Conservation (phyloP, 2,797 vertebrate species). For the Pipistrellus pipistrellus region DNA sequence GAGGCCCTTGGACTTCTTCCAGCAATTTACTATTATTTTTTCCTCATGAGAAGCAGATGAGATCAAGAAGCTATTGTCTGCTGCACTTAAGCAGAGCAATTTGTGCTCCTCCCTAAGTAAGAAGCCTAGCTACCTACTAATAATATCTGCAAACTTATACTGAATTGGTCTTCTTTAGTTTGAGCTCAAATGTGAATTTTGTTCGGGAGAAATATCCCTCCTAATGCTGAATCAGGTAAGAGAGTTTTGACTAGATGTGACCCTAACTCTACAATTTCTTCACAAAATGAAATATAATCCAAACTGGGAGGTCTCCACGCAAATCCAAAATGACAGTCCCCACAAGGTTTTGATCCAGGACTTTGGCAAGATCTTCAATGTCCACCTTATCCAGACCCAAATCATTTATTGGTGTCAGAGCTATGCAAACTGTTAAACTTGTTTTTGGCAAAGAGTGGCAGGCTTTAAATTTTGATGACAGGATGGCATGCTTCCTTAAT, state of each 20-base stretch:
- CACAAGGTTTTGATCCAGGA: not conserved
- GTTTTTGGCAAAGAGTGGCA: not conserved
- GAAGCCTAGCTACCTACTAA: not conserved
- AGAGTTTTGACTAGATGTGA: not conserved
- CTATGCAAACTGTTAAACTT: not conserved
- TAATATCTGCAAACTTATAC: not conserved
- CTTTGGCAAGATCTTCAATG: not conserved
- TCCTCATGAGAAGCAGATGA: constrained; percentile 59
- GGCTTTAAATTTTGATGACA: not conserved
- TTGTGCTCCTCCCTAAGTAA: not conserved
- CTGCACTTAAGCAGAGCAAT: not conserved
- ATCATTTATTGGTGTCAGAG: not conserved
- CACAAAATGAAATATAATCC: not conserved
- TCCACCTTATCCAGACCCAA: not conserved
- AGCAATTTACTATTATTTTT: constrained; percentile 63
- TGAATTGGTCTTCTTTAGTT: not conserved
- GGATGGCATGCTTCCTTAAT: not conserved
- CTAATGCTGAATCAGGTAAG: not conserved
- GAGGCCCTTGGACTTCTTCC: constrained; percentile 18
- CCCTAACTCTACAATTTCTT: not conserved
- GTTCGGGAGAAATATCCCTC: not conserved
- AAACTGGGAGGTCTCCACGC: not conserved
- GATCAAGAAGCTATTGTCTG: not conserved
- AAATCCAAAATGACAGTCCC: not conserved
- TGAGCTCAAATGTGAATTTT: not conserved